phyloP scores from a whole-genome alignment of 1,140 invertebrate species.

The Procambarus virginalis region DNA sequence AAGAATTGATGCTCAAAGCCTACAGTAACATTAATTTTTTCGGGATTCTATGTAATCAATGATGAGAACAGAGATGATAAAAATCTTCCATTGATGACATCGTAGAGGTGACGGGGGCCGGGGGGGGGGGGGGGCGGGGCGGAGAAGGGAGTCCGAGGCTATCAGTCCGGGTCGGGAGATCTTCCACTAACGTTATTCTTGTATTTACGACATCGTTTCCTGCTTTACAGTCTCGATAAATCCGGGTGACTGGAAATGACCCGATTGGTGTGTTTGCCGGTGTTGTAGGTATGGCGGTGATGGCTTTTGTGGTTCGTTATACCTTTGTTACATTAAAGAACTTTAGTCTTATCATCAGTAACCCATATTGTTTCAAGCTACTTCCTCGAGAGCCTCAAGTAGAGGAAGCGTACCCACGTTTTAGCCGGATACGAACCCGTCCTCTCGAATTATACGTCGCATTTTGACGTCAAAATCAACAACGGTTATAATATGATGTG shows the following conservation, averaged over 20 bases:
- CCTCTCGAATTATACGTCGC: too few species aligned
- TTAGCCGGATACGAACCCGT: too few species aligned
- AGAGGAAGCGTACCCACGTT: too few species aligned
- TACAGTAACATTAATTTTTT: too few species aligned
- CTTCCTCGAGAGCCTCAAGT: too few species aligned
- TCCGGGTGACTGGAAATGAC: conserved; percentile 13
- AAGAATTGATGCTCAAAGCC: too few species aligned
- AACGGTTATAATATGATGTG: too few species aligned
- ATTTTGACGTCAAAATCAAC: too few species aligned
- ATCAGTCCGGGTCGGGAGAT: not conserved
- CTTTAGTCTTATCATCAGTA: too few species aligned
- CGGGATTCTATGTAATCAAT: too few species aligned
- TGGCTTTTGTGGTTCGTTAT: not conserved
- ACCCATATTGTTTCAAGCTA: too few species aligned
- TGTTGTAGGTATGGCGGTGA: not conserved
- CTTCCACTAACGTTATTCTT: conserved; percentile 15
- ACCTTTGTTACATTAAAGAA: too few species aligned
- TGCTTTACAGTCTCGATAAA: conserved; percentile 6
- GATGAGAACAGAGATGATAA: not conserved
- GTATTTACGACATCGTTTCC: conserved; percentile 10
- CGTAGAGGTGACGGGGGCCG: not conserved
- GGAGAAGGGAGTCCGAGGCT: not conserved
- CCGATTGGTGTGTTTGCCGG: not conserved
- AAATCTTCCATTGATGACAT: not conserved
- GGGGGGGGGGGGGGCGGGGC: not conserved